Conservation (phyloP, 2,797 vertebrate genomes). For the Peromyscus eremicus region DNA sequence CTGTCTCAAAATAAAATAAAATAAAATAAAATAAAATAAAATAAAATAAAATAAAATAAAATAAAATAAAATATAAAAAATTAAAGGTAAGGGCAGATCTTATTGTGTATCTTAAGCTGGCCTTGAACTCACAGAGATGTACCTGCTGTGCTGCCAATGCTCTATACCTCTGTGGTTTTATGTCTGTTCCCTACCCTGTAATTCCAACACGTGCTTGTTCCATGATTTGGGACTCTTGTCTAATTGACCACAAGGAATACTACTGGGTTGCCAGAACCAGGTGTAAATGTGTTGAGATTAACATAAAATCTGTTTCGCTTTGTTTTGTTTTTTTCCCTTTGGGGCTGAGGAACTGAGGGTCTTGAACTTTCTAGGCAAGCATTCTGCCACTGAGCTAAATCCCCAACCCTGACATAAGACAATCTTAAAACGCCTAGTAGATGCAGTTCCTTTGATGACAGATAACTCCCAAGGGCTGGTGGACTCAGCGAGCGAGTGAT, state of each 20-base stretch:
- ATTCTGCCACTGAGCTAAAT: not conserved
- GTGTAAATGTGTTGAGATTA: constrained; percentile 86
- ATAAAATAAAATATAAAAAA: no score
- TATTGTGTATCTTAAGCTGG: not conserved
- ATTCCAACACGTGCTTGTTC: constrained; percentile 83
- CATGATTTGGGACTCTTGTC: constrained; percentile 89
- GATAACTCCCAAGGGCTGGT: constrained; percentile 83
- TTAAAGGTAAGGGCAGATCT: not conserved
- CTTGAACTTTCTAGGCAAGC: not conserved
- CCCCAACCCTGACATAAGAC: constrained; percentile 72
- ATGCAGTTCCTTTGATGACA: constrained; percentile 81
- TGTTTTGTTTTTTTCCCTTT: not conserved
- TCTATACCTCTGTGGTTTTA: constrained; percentile 72
- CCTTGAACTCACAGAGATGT: not conserved
- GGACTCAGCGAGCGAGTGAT: constrained; percentile 78
- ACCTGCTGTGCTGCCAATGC: not conserved
- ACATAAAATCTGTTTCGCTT: constrained; percentile 6
- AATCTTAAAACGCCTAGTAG: constrained; percentile 84
- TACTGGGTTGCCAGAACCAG: constrained; percentile 89
- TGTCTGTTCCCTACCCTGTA: constrained; percentile 77
- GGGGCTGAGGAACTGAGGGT: not conserved
- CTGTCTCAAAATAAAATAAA: not conserved
- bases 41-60: no score
- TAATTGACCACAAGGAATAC: constrained; percentile 88
- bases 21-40: no score